Evolutionary conservation across 2,113 vertebrate species (phyloP), one percentile per base, ranked within the genome.

Genomic region (Oophaga pumilio): DNA sequence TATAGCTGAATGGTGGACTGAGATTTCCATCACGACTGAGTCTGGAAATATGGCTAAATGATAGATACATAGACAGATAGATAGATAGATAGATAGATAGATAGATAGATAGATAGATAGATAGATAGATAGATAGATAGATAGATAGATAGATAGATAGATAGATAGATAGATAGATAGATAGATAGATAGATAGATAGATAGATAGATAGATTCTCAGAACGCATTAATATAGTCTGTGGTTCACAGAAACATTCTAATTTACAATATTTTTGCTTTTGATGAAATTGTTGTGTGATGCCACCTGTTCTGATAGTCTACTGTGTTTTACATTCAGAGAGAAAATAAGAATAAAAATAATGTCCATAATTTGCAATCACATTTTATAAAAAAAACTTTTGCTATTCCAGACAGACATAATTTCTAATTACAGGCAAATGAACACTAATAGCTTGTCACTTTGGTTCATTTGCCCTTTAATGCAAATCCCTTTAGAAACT

Each of bases 391-490:
- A 69, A 28, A n/a, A n/a, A n/a, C 68, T 69, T 69, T 33, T 28
- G 15, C 68, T 28, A 69, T 69, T 69, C 26, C 24, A 69, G 26
- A 28, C 68, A 69, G 68, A 69, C 68, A 68, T 68, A 69, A 69
- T 28, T 69, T 69, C 68, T 69, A 69, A 69, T 69, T 28, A 69
- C 68, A 69, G 68, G 24, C 68, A 69, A 69, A 69, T 69, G 68
- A 69, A 69, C 68, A 69, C 68, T 69, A 69, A 69, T 69, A 69
- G 68, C 68, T 14, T 69, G 68, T 69, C 68, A 69, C 68, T 69
- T 69, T 69, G 24, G 68, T 69, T 28, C 24, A 69, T 69, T 69
- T 69, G 68, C 68, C 24, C 68, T 69, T 69, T 69, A 69, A 68
- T 68, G 13, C 64, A 33, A 69, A 69, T 69, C 68, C 68, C 68